A percentile compares a stretch with the other conserved stretches of the same genome.
Evolutionary conservation across 1,140 invertebrate genomes (phyloP).

Genomic region (Danaus plexippus): DNA sequence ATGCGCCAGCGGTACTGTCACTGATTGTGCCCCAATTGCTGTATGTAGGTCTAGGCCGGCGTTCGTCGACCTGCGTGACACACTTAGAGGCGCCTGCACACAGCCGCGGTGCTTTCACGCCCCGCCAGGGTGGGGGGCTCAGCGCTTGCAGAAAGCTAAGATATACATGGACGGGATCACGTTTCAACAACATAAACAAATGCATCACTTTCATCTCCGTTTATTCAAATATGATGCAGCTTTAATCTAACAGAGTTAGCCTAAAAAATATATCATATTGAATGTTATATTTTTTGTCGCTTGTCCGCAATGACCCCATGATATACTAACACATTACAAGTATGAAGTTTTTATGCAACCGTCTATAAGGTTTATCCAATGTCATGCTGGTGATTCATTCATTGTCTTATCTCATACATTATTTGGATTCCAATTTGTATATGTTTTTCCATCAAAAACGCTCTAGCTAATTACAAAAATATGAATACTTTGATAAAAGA

Average conservation of each 20-base stretch:
- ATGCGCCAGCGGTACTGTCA: conserved; percentile 65
- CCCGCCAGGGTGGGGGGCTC: conserved; percentile 49
- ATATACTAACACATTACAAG: conserved; percentile 7
- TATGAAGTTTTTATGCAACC: conserved; percentile 13
- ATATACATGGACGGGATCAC: conserved; percentile 35
- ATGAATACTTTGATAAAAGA: too few relatives aligned
- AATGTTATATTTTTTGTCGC: conserved; percentile 8
- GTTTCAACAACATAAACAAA: conserved; percentile 19
- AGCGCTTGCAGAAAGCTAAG: conserved; percentile 54
- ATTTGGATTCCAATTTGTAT: too few relatives aligned
- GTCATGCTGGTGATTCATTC: conserved; percentile 6
- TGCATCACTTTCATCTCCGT: conserved; percentile 9
- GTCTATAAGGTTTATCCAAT: conserved; percentile 10
- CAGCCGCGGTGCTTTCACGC: conserved; percentile 64
- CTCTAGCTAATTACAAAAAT: too few relatives aligned
- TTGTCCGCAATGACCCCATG: conserved; percentile 7
- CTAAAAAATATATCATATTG: conserved; percentile 3
- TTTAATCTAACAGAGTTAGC: background rate
- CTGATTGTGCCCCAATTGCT: conserved; percentile 70
- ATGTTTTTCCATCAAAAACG: too few relatives aligned
- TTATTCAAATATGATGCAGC: background rate
- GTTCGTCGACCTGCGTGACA: conserved; percentile 68
- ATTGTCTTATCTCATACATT: conserved; percentile 3
- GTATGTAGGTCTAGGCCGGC: conserved; percentile 71
- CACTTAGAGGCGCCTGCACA: conserved; percentile 57